Percentiles rank a stretch among this genome's conserved stretches.
Evolutionary conservation across 2,888 invertebrate species (phyloP).

Genomic region (Gibbula magus): DNA sequence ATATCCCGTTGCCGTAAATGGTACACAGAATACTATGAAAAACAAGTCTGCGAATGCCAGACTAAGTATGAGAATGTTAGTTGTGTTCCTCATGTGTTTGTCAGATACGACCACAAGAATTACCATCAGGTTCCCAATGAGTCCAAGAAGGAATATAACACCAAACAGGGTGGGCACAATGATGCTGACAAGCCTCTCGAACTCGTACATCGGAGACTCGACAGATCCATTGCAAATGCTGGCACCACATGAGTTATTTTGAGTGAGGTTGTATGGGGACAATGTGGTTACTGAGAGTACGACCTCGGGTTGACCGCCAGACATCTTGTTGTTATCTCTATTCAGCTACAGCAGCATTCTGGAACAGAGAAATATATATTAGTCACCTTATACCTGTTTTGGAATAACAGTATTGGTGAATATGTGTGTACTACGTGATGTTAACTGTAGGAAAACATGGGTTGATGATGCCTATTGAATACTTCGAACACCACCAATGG

Average conservation of each 20-base stretch:
- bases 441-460: too few relatives aligned
- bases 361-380: not conserved
- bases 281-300: not conserved
- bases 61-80: constrained; percentile 92
- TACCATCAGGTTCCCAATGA: constrained; percentile 91
- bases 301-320: not conserved
- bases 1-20: constrained; percentile 93
- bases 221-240: not conserved
- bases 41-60: constrained; percentile 91
- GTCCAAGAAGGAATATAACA: constrained; percentile 89
- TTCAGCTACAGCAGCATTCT: not conserved
- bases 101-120: constrained; percentile 91
- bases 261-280: not conserved
- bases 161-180: constrained; percentile 83
- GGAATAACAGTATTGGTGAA: too few relatives aligned
- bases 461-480: too few relatives aligned
- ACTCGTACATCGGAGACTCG: constrained; percentile 24
- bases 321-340: not conserved
- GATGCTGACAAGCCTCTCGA: constrained; percentile 59
- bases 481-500: too few relatives aligned
- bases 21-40: constrained; percentile 94
- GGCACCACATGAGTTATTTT: not conserved
- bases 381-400: too few relatives aligned
- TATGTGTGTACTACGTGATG: too few relatives aligned
- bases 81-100: constrained; percentile 93